phyloP scores from a whole-genome alignment of 2,113 vertebrate genomes.

The Ardeotis arabs region DNA sequence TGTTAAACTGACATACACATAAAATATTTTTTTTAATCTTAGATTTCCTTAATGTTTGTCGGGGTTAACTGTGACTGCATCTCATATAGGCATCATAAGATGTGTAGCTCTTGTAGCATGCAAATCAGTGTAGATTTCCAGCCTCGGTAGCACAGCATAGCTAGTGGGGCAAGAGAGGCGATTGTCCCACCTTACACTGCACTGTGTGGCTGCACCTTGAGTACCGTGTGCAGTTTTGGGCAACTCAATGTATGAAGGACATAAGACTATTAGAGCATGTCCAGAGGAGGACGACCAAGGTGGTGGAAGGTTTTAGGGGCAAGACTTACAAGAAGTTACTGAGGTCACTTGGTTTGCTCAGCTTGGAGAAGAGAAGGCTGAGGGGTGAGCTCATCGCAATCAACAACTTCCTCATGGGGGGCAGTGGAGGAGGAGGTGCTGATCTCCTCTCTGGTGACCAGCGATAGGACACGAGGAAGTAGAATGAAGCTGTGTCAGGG shows the following conservation, averaged over 20 bases:
- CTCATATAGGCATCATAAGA: neutral
- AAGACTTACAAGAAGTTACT: neutral
- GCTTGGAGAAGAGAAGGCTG: neutral
- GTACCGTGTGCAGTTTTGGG: neutral
- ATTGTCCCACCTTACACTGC: neutral
- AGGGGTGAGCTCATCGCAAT: neutral
- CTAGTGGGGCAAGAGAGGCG: accelerated
- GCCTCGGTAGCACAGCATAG: neutral
- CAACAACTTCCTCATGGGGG: neutral
- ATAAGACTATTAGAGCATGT: neutral
- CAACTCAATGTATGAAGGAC: accelerated
- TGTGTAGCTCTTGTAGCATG: neutral
- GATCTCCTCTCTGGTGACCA: neutral
- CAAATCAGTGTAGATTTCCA: neutral
- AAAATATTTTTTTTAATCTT: neutral
- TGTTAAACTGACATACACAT: neutral
- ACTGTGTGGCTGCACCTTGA: neutral
- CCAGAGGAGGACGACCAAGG: neutral
- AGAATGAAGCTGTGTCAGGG: neutral
- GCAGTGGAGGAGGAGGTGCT: neutral
- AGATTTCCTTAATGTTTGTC: neutral
- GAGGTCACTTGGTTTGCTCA: neutral
- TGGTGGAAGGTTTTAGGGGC: neutral
- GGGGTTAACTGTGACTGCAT: neutral
- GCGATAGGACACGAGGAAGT: accelerated